Evolutionary conservation across 1,140 invertebrate genomes (phyloP).

Genomic region (Maconellicoccus hirsutus): DNA sequence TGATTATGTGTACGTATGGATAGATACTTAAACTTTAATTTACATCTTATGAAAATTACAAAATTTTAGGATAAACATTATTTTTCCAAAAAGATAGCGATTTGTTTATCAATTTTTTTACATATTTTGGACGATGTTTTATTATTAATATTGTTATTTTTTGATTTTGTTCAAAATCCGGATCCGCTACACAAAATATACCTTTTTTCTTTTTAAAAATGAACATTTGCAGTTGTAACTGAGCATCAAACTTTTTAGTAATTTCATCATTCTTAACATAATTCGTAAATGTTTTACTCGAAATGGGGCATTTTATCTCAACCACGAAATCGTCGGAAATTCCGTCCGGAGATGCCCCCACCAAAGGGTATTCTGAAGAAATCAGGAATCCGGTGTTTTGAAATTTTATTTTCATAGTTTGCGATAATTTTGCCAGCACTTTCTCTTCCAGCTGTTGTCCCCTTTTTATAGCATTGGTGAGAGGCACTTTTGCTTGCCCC

Average conservation of each 20-base stretch:
- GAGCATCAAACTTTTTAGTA: slow-evolving; percentile 36
- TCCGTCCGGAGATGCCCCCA: slow-evolving; percentile 38
- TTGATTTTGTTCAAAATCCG: slow-evolving; percentile 31
- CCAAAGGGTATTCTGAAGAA: slow-evolving; percentile 28
- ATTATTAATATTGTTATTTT: slow-evolving; percentile 28
- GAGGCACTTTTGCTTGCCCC: background rate
- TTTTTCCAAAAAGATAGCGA: background rate
- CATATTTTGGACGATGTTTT: background rate
- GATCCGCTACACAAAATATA: slow-evolving; percentile 32
- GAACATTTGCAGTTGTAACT: slow-evolving; percentile 41
- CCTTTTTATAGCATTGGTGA: slow-evolving; percentile 9
- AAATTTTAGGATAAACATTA: background rate
- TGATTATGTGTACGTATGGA: no score
- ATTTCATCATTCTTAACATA: slow-evolving; percentile 34
- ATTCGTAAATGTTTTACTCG: slow-evolving; percentile 35
- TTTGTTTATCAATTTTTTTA: background rate
- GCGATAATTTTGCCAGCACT: background rate
- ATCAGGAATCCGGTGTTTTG: slow-evolving; percentile 28
- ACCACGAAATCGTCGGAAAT: slow-evolving; percentile 37
- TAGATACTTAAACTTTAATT: no score
- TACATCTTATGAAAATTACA: background rate
- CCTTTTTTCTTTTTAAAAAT: slow-evolving; percentile 35
- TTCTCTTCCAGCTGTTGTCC: background rate
- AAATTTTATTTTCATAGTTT: slow-evolving; percentile 23
- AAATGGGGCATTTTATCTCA: slow-evolving; percentile 39